Base-by-base conservation (phyloP, 1,140 invertebrate genomes). In the Trachymyrmex cornetzi region DNA sequence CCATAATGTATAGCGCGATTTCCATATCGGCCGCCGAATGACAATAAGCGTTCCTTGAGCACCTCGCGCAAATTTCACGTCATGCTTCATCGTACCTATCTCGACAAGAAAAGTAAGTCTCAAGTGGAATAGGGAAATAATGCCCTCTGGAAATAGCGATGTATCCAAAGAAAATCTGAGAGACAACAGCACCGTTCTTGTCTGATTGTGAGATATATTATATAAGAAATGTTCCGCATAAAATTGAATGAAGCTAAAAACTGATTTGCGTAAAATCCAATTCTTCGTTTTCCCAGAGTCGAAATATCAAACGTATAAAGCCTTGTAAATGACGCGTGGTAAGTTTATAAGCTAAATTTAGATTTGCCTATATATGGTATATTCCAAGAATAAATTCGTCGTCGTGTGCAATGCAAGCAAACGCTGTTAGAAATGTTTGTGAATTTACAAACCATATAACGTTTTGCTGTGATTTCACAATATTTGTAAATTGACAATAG, bases 1-100 rank as follows among this genome's bases (percentile, higher is more conserved):
- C 81, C 53, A 53, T 80, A 67, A 85, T 79, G 27, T 79, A 79
- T 61, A 24, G 44, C 16, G 55, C 34, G 69, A 87, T 77, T 85
- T 85, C 59, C 80, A 48, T 72, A 72, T 81, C 64, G 34, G 9
- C 53, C 66, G 22, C 5, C 53, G 22, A 22, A 27, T 24, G 77
- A 53, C 77, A 59, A 82, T 57, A 16, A 59, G 11, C 24, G 48
- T 69, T 24, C 34, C 72, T 57, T 9, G 74, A 30, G 19, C 55
- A 12, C 16, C 59, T 63, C 22, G 38, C 59, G 64, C 48, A 38
- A 82, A 57, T 82, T 82, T 82, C 66, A 57, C 30, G 34, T 69
- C 38, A 69, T 16, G 53, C n/a, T 61, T 57, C 12, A n/a, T 27
- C 24, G 50, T 22, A 16, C 3, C 6, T 72, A 3, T 44, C 24